Base-by-base conservation (phyloP, 2,113 vertebrate species). In the Hypanus sabinus region DNA sequence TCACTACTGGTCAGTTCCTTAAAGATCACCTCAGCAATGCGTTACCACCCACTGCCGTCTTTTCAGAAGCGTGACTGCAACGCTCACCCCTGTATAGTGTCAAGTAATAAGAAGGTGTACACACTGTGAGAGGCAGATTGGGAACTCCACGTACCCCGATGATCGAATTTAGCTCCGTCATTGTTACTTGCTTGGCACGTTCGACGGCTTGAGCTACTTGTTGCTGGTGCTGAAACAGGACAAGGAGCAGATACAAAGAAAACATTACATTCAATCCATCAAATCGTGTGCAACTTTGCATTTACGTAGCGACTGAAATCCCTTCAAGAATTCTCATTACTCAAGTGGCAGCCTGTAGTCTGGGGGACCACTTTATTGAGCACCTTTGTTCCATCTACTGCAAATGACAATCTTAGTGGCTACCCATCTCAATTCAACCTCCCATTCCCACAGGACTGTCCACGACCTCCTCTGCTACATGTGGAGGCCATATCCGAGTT, bases 61-160 rank as follows among this genome's bases (percentile, higher is more conserved):
- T 93, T 93, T 73, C 90, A 70, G 24, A 20, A 73, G 12, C 60
- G 8, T 2, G 68, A 93, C 68, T 93, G 90, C 20, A 93, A 24
- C 55, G 46, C 57, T 71, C 36, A 73, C 33, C 46, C 90, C 4
- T 27, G 8, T 36, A 27, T 38, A 46, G 20, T 97, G 96, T 98
- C 94, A 98, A 97, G 96, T 90, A 98, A 97, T 97, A 98, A 98
- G 95, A 98, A 97, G 98, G 96, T 98, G 98, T 99, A 99, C 98
- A 98, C 98, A 99, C 98, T 98, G 98, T 98, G 95, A 99, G 98
- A 97, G 98, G 98, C 97, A 98, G 98, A 98, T 96, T 98, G 97
- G 98, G 98, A 98, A 99, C 98, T 98, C 98, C 98, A 99, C 98
- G 98, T 99, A 99, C 98, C 98, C 98, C 98, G 98, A 99, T 99